phyloP scores from a whole-genome alignment of 2,113 vertebrate species.

The Odontophorus gujanensis region DNA sequence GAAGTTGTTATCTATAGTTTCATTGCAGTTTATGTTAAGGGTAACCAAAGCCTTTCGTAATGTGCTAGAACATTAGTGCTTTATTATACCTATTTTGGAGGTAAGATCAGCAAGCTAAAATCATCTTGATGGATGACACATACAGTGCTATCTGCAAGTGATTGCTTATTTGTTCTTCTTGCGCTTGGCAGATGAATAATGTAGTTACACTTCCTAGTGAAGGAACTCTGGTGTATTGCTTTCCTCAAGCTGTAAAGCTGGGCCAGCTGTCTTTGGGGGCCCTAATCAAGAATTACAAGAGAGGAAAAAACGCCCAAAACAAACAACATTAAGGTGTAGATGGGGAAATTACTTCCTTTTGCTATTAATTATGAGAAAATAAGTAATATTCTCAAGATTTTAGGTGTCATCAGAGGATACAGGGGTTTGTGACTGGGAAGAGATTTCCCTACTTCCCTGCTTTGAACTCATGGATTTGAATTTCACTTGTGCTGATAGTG shows the following conservation, averaged over 20 bases:
- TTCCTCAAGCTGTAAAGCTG: constrained; percentile 13
- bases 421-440: not conserved
- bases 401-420: not conserved
- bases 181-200: not conserved
- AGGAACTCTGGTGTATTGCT: constrained; percentile 9
- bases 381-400: not conserved
- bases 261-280: not conserved
- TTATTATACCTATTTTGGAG: not conserved
- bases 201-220: not conserved
- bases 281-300: not conserved
- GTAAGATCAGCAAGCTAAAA: not conserved
- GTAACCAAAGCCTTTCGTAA: not conserved
- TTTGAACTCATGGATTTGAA: not conserved
- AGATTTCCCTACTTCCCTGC: not conserved
- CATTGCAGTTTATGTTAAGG: not conserved
- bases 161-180: constrained; percentile 2
- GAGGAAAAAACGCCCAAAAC: rapidly evolving
- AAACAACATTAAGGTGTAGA: not conserved
- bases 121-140: not conserved
- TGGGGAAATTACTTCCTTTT: not conserved
- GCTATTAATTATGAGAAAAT: not conserved
- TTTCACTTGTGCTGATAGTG: not conserved
- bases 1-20: not conserved
- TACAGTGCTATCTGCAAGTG: not conserved
- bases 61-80: not conserved